Evolutionary conservation across 1,140 invertebrate genomes (phyloP).

Genomic region (Drosophila suzukii): DNA sequence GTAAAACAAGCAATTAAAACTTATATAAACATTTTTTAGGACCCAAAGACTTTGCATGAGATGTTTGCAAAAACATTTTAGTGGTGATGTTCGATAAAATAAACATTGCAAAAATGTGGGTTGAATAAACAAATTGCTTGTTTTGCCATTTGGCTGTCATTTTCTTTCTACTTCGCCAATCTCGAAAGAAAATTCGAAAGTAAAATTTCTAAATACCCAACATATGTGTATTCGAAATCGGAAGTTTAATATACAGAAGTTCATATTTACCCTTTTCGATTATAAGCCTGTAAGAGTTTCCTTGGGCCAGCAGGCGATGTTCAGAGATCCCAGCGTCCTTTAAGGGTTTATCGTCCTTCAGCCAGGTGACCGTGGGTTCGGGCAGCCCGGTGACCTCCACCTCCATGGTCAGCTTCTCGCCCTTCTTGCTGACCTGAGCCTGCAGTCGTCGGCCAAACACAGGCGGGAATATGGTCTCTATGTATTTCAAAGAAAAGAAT

Average conservation of each 20-base stretch:
- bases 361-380: conserved; percentile 90
- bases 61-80: conserved; percentile 10
- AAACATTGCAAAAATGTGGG: conserved; percentile 5
- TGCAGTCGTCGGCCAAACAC: conserved; percentile 92
- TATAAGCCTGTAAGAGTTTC: conserved; percentile 88
- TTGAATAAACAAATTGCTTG: conserved; percentile 21
- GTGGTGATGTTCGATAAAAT: conserved; percentile 1
- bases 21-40: conserved; percentile 5
- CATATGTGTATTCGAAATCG: background rate
- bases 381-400: conserved; percentile 92
- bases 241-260: background rate
- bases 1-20: conserved; percentile 9
- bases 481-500: conserved; percentile 16
- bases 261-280: conserved; percentile 89
- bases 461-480: conserved; percentile 92
- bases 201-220: background rate
- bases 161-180: background rate
- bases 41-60: background rate
- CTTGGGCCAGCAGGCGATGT: conserved; percentile 87
- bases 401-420: conserved; percentile 90
- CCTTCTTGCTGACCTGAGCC: conserved; percentile 90
- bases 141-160: conserved; percentile 24
- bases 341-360: conserved; percentile 88
- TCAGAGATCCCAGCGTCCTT: conserved; percentile 84
- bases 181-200: background rate